phyloP scores from a whole-genome alignment of 2,888 invertebrate species.

The Junonia oenone region DNA sequence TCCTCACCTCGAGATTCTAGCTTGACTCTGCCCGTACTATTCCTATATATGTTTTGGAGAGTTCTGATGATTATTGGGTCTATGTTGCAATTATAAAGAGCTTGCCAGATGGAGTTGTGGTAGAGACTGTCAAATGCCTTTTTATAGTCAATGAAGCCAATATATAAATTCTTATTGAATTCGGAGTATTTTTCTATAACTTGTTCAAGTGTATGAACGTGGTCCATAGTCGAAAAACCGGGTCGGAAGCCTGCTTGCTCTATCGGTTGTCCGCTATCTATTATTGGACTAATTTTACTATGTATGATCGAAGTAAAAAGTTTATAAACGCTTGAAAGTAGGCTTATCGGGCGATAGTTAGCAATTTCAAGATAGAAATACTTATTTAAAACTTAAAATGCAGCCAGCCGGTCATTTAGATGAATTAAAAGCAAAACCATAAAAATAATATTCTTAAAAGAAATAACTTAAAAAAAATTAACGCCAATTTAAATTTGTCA shows the following conservation, averaged over 20 bases:
- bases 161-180: not conserved
- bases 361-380: too few species aligned
- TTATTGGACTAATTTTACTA: not conserved
- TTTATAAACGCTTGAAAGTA: too few species aligned
- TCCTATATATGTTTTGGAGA: not conserved
- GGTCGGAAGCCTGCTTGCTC: not conserved
- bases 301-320: too few species aligned
- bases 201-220: slow-evolving; percentile 1
- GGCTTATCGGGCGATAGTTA: too few species aligned
- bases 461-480: too few species aligned
- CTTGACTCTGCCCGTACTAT: not conserved
- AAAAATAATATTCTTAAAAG: too few species aligned
- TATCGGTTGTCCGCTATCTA: not conserved
- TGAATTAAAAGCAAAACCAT: too few species aligned
- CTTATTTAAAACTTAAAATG: too few species aligned
- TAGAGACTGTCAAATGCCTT: slow-evolving; percentile 3
- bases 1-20: not conserved
- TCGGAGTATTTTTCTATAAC: not conserved
- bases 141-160: not conserved
- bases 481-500: too few species aligned
- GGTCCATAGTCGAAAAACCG: not conserved
- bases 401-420: too few species aligned
- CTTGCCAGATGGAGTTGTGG: slow-evolving; percentile 4
- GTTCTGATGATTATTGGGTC: not conserved
- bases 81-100: not conserved